Conservation (phyloP, 2,888 invertebrate species). For the Parnassius orleans region DNA sequence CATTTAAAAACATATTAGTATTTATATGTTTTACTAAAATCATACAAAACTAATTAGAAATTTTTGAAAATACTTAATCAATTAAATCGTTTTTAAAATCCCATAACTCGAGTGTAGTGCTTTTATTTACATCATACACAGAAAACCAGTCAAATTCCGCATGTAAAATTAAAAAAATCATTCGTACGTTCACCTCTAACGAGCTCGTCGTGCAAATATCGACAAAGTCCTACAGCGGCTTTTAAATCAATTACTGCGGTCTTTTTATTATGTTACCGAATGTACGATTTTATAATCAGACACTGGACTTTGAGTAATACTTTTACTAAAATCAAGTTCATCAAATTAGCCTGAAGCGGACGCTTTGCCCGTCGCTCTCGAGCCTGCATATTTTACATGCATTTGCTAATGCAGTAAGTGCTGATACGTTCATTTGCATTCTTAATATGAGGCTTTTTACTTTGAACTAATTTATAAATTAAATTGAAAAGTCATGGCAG, state of each 20-base stretch:
- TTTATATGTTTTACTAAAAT: too few relatives aligned
- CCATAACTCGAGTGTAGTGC: too few relatives aligned
- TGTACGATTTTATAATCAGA: slow-evolving; percentile 17
- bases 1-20: too few relatives aligned
- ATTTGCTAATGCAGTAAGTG: slow-evolving; percentile 24
- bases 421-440: too few relatives aligned
- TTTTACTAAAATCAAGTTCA: slow-evolving; percentile 12
- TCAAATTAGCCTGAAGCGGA: slow-evolving; percentile 22
- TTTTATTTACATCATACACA: neutral
- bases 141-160: neutral
- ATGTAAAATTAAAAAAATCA: slow-evolving; percentile 6
- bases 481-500: too few relatives aligned
- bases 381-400: slow-evolving; percentile 24
- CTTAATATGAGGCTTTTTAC: too few relatives aligned
- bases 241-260: slow-evolving; percentile 6
- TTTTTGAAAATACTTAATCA: too few relatives aligned
- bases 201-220: slow-evolving; percentile 13
- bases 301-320: slow-evolving; percentile 6
- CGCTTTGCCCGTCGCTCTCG: slow-evolving; percentile 7
- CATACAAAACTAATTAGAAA: too few relatives aligned
- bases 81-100: too few relatives aligned
- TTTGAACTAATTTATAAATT: too few relatives aligned
- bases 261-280: slow-evolving; percentile 8
- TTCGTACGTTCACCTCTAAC: neutral
- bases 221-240: slow-evolving; percentile 10